Evolutionary conservation across 2,888 invertebrate genomes (phyloP).

Genomic region (Latheticus oryzae): DNA sequence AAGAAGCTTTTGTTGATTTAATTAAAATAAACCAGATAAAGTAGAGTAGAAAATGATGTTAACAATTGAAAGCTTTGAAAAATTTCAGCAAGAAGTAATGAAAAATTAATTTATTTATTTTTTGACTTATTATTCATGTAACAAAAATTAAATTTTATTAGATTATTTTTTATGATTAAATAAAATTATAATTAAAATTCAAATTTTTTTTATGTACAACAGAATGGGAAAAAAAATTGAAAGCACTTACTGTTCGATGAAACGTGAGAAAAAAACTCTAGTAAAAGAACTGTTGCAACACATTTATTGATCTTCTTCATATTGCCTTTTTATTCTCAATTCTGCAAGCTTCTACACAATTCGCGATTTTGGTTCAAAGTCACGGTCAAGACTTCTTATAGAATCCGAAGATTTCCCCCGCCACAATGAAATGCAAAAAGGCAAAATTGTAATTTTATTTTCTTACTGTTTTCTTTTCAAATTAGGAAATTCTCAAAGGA

Average conservation of each 20-base stretch:
- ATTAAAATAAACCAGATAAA: slow-evolving; percentile 9
- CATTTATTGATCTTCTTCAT: slow-evolving; percentile 5
- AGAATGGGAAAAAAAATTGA: no score
- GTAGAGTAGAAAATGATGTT: slow-evolving; percentile 6
- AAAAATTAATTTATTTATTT: no score
- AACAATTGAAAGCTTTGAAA: slow-evolving; percentile 4
- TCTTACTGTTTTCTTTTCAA: slow-evolving; percentile 13
- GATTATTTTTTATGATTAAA: no score
- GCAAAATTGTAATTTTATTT: slow-evolving; percentile 26
- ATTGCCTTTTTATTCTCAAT: slow-evolving; percentile 16
- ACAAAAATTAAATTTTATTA: no score
- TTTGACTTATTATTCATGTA: no score
- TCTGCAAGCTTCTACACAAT: slow-evolving; percentile 39
- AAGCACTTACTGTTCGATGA: slow-evolving; percentile 9
- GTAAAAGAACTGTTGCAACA: not conserved
- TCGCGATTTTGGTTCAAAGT: slow-evolving; percentile 56
- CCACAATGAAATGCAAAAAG: slow-evolving; percentile 25
- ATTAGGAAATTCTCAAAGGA: slow-evolving; percentile 15
- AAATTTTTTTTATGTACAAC: no score
- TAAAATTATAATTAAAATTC: no score
- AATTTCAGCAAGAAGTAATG: slow-evolving; percentile 1
- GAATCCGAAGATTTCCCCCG: slow-evolving; percentile 24
- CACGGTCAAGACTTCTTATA: slow-evolving; percentile 51
- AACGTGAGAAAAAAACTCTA: not conserved
- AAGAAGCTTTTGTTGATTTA: slow-evolving; percentile 3